These are phyloP conservation scores for Marasmarcha lunaedactyla DNA, from an alignment of 2,888 invertebrate species.

Conservation along the genomic window DNA sequence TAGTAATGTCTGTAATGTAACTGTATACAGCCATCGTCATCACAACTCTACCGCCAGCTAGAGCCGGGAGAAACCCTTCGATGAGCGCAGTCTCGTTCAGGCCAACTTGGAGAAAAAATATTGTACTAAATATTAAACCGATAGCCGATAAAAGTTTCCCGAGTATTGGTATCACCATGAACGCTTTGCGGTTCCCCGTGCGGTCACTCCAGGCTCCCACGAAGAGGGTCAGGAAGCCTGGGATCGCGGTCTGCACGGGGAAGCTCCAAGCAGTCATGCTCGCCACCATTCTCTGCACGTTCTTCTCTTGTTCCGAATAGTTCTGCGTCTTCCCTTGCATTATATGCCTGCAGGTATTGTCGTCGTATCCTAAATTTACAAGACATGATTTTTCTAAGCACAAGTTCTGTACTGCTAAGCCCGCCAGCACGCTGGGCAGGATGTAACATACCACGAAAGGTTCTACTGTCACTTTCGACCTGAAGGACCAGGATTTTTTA, in stretches of 20 bases:
- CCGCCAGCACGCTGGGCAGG: conserved; percentile 75
- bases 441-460: conserved; percentile 76
- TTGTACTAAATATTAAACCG: conserved; percentile 67
- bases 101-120: conserved; percentile 67
- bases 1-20: conserved; percentile 73
- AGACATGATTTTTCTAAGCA: conserved; percentile 72
- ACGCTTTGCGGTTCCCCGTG: conserved; percentile 69
- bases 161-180: conserved; percentile 70
- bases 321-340: conserved; percentile 53
- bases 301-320: conserved; percentile 47
- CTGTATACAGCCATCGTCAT: conserved; percentile 74
- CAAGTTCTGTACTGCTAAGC: conserved; percentile 67
- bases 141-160: conserved; percentile 68
- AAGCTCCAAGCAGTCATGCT: conserved; percentile 71
- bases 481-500: conserved; percentile 48
- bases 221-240: conserved; percentile 68
- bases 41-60: conserved; percentile 72
- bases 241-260: conserved; percentile 68
- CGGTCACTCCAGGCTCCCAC: conserved; percentile 75
- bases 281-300: conserved; percentile 65
- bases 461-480: conserved; percentile 72
- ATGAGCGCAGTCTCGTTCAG: conserved; percentile 66
- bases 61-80: conserved; percentile 69
- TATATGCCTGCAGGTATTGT: conserved; percentile 62
- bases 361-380: conserved; percentile 65